These are phyloP conservation scores for Pilophorus perplexus DNA, from an alignment of 2,888 invertebrate genomes.

Conservation along the genomic window DNA sequence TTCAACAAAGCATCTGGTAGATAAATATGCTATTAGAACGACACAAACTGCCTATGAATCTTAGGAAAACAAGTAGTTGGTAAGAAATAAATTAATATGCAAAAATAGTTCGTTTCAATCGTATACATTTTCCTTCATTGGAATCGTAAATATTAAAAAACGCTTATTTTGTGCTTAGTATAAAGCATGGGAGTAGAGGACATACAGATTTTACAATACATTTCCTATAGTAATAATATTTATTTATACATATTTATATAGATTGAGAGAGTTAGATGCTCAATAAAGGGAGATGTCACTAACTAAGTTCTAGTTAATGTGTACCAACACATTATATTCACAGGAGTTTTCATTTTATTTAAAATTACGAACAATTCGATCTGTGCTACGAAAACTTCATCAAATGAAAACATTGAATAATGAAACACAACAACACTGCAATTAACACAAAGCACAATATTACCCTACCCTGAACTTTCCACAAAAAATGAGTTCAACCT, in stretches of 20 bases:
- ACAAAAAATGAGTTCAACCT: conserved; percentile 21
- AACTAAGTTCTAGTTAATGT: conserved; percentile 38
- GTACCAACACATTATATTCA: conserved; percentile 22
- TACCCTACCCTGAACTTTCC: conserved; percentile 45
- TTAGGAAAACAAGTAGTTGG: conserved; percentile 29
- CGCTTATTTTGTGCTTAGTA: conserved; percentile 45
- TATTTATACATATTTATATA: conserved; percentile 43
- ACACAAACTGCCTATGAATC: conserved; percentile 20
- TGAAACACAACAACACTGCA: conserved; percentile 44
- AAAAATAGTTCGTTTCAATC: conserved; percentile 45
- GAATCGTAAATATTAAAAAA: conserved; percentile 43
- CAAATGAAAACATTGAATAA: conserved; percentile 40
- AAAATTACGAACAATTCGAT: conserved; percentile 31
- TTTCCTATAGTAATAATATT: conserved; percentile 42
- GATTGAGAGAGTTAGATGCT: conserved; percentile 40
- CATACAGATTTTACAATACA: conserved; percentile 45
- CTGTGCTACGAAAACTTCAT: conserved; percentile 36
- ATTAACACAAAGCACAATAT: conserved; percentile 45
- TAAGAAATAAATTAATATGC: conserved; percentile 44
- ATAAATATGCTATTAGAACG: conserved; percentile 25
- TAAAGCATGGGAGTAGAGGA: conserved; percentile 44
- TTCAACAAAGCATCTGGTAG: conserved; percentile 25
- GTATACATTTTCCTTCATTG: conserved; percentile 44
- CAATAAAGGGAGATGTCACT: conserved; percentile 32
- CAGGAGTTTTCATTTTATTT: conserved; percentile 21